phyloP scores from a whole-genome alignment of 2,113 vertebrate genomes.

The Apteryx mantelli region DNA sequence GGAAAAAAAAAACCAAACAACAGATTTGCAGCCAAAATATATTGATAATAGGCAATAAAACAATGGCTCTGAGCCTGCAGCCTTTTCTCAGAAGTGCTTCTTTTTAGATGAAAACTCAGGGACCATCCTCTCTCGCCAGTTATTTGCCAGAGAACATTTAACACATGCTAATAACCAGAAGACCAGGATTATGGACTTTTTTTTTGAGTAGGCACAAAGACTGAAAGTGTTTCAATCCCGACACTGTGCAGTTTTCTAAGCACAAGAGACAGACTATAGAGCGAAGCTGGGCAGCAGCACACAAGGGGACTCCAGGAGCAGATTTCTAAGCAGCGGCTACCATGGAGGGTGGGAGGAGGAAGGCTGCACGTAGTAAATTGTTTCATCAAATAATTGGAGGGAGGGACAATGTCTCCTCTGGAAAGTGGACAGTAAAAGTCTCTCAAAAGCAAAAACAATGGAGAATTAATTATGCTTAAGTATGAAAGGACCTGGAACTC shows the following conservation, averaged over 20 bases:
- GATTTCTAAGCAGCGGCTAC: not conserved
- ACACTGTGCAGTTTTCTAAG: not conserved
- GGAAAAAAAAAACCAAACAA: not conserved
- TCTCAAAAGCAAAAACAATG: constrained; percentile 18
- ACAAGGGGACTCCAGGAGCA: not conserved
- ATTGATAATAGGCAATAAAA: not conserved
- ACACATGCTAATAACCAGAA: not conserved
- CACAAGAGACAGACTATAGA: not conserved
- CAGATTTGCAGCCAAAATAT: not conserved
- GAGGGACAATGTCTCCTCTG: not conserved
- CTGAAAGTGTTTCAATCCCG: not conserved
- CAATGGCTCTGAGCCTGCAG: not conserved
- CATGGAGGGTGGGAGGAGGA: fast-evolving
- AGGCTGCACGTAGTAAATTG: not conserved
- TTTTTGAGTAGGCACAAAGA: not conserved
- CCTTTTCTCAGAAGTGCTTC: not conserved
- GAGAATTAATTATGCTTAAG: constrained; percentile 12
- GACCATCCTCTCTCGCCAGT: not conserved
- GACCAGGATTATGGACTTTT: fast-evolving
- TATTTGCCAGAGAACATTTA: not conserved
- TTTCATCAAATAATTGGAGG: not conserved
- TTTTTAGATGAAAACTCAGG: not conserved
- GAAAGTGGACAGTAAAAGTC: constrained; percentile 11
- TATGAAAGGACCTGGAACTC: constrained; percentile 16
- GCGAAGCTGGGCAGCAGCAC: not conserved